Base-by-base conservation (phyloP, 2,113 vertebrate genomes). In the Alouatta palliata region DNA sequence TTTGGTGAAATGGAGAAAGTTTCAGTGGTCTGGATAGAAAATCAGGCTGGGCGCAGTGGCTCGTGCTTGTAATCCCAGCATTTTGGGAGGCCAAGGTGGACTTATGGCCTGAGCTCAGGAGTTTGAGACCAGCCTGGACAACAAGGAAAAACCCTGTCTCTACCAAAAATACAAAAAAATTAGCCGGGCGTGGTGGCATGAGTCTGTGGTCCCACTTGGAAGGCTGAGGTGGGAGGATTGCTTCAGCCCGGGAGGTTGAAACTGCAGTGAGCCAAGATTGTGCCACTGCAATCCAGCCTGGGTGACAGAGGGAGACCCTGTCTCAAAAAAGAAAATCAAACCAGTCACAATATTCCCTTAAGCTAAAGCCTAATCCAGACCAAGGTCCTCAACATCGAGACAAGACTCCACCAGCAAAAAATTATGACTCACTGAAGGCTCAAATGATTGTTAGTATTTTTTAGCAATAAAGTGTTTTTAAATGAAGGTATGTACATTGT, bases 161-260 rank as follows among this genome's bases (percentile, higher is more conserved):
- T 64, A 64, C 12, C 12, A 64, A 64, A 64, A 64, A 64, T 64
- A 14, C 61, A 32, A 32, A 64, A 64, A 64, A 64, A 64, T 32
- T 64, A 64, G 61, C 61, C 1, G 0, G 61, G 5, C 8, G 0
- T 30, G 61, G 5, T 64, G 61, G 61, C 27, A 30, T 13, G 11
- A 13, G 61, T 13, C 27, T 64, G 61, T 64, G 12, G 27, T 64
- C 61, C 27, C 2, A 13, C 27, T 32, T 32, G 61, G 61, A 32
- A 64, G 12, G 27, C 27, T 64, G 61, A 64, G 61, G 61, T 14
- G 12, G 27, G 27, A 64, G 27, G 12, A 64, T 64, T 2, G 13
- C 27, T 32, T 30, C 12, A 13, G 27, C 12, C 61, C 1, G 1
- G 8, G 12, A 32, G 27, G 61, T 64, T 0, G 5, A 64, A 14